Evolutionary conservation across 2,113 vertebrate species (phyloP).

Genomic region (Phyllopteryx taeniolatus): DNA sequence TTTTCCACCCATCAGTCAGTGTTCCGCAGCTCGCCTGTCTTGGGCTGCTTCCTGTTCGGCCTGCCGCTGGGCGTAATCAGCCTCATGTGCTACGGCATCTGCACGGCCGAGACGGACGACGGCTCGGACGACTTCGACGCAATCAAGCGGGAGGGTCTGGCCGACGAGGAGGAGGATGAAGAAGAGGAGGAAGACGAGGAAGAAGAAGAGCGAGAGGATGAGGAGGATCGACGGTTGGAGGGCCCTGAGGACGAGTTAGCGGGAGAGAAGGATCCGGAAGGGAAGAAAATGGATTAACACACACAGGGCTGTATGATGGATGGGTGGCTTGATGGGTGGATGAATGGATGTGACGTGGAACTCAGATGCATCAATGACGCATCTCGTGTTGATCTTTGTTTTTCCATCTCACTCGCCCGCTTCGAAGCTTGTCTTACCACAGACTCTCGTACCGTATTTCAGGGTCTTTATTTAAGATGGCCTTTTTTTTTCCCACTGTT

Average conservation of each 20-base stretch:
- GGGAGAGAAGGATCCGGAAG: constrained; percentile 64
- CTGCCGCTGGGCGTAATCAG: constrained; percentile 96
- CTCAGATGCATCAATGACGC: constrained; percentile 44
- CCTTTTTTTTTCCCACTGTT: constrained; percentile 10
- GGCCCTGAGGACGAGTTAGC: constrained; percentile 70
- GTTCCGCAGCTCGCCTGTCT: constrained; percentile 91
- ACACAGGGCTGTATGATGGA: constrained; percentile 39
- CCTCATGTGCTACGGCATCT: constrained; percentile 99
- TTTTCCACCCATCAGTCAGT: constrained; percentile 79
- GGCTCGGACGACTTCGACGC: constrained; percentile 75
- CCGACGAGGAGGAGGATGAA: constrained; percentile 80
- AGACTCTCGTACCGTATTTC: constrained; percentile 19
- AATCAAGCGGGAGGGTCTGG: constrained; percentile 75
- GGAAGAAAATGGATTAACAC: constrained; percentile 79
- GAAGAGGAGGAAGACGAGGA: constrained; percentile 42
- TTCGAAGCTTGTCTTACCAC: constrained; percentile 26
- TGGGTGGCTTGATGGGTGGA: constrained; percentile 9
- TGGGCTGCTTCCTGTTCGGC: constrained; percentile 97
- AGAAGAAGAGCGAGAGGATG: neutral
- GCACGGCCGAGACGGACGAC: constrained; percentile 87
- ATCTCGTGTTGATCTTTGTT: constrained; percentile 41
- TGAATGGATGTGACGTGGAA: constrained; percentile 54
- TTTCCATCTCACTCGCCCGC: constrained; percentile 49
- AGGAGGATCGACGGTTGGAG: constrained; percentile 65
- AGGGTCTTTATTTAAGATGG: constrained; percentile 25